Evolutionary conservation across 2,113 vertebrate genomes (phyloP).

Genomic region (Myanophis thanlyinensis): DNA sequence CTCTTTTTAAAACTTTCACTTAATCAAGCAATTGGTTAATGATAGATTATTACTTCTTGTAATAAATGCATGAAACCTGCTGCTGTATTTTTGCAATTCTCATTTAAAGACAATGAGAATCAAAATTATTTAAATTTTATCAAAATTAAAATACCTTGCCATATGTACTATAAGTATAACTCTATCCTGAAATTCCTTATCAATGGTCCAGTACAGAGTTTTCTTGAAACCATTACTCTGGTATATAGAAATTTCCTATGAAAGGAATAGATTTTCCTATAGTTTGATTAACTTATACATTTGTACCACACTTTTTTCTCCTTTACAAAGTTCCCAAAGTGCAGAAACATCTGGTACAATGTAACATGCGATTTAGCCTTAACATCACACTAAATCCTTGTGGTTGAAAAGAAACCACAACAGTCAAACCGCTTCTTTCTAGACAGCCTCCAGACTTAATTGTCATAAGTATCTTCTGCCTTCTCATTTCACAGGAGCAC

Average conservation of each 20-base stretch:
- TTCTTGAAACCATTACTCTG: not conserved
- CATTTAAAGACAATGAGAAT: not conserved
- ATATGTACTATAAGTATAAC: not conserved
- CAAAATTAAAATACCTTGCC: not conserved
- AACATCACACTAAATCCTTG: constrained; percentile 40
- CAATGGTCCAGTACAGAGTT: not conserved
- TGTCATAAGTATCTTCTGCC: constrained; percentile 5
- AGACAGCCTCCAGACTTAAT: not conserved
- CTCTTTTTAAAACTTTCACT: not conserved
- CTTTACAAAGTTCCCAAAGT: not conserved
- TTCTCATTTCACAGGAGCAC: constrained; percentile 12
- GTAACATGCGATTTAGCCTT: not conserved
- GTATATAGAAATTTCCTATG: not conserved
- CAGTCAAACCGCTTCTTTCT: constrained; percentile 28
- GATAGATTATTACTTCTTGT: not conserved
- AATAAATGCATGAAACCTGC: not conserved
- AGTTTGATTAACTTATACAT: not conserved
- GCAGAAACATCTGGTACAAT: not conserved
- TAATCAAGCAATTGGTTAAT: not conserved
- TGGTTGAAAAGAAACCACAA: constrained; percentile 24
- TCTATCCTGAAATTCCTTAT: not conserved
- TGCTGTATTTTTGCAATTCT: not conserved
- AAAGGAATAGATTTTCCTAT: not conserved
- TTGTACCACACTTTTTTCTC: not conserved
- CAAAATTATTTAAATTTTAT: no score